phyloP scores from a whole-genome alignment of 2,113 vertebrate species.

The Xenotilapia leptura region DNA sequence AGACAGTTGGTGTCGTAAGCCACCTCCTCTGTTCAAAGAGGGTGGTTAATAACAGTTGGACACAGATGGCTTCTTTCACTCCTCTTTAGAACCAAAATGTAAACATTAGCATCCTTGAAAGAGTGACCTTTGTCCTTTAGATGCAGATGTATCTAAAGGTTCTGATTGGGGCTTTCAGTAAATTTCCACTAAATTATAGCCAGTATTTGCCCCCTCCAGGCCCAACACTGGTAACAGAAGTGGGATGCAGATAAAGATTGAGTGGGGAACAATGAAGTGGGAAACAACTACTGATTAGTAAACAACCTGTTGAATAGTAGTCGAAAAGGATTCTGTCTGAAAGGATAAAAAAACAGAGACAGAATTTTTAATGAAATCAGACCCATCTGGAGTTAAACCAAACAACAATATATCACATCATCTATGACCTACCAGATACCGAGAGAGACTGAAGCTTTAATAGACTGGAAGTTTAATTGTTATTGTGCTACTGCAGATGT shows the following conservation, averaged over 20 bases:
- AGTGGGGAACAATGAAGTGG: neutral
- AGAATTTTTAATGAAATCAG: neutral
- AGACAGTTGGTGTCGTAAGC: rapidly evolving
- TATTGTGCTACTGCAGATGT: neutral
- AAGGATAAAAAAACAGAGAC: neutral
- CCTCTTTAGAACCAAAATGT: neutral
- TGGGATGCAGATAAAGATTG: neutral
- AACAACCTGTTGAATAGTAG: neutral
- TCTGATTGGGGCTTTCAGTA: neutral
- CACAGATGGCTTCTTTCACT: neutral
- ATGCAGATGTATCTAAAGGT: neutral
- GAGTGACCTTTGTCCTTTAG: neutral
- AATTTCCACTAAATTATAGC: neutral
- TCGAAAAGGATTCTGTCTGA: neutral
- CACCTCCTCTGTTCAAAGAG: neutral
- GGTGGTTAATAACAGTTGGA: neutral
- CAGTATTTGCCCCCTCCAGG: neutral
- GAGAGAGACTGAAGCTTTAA: neutral
- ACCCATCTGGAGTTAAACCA: neutral
- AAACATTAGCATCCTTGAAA: neutral
- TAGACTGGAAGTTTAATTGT: neutral
- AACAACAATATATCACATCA: neutral
- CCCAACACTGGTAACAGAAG: neutral
- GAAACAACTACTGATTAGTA: neutral
- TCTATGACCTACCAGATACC: neutral